Conservation (phyloP, 1,140 invertebrate species). For the Calycopis cecrops region DNA sequence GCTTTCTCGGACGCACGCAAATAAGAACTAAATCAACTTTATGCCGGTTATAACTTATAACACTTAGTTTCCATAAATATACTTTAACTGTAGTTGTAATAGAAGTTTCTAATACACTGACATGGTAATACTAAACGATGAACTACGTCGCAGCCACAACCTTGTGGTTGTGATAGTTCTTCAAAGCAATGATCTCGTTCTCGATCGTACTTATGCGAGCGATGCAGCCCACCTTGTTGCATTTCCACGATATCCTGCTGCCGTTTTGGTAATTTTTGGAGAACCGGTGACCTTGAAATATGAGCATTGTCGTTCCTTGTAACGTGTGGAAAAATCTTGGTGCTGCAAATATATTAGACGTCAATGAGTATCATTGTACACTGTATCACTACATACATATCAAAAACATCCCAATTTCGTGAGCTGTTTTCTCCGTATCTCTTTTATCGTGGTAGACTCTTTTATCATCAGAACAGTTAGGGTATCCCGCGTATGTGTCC, state of each 20-base stretch:
- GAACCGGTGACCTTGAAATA: slow-evolving; percentile 30
- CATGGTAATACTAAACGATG: no score
- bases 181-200: slow-evolving; percentile 28
- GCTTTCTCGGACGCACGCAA: no score
- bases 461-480: no score
- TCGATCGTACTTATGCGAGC: slow-evolving; percentile 38
- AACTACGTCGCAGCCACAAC: neutral
- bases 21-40: no score
- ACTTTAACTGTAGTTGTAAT: no score
- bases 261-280: slow-evolving; percentile 51
- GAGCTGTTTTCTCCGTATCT: no score
- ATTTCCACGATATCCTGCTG: slow-evolving; percentile 45
- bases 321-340: slow-evolving; percentile 25
- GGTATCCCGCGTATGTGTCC: no score
- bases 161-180: slow-evolving; percentile 41
- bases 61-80: no score
- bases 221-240: slow-evolving; percentile 41
- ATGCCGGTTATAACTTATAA: no score
- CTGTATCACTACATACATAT: no score
- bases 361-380: slow-evolving; percentile 5
- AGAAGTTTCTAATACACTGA: no score
- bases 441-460: no score
- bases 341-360: slow-evolving; percentile 16
- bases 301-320: slow-evolving; percentile 37
- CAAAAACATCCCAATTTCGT: neutral